phyloP scores from a whole-genome alignment of 2,113 vertebrate species.

The Neolamprologus modestus region DNA sequence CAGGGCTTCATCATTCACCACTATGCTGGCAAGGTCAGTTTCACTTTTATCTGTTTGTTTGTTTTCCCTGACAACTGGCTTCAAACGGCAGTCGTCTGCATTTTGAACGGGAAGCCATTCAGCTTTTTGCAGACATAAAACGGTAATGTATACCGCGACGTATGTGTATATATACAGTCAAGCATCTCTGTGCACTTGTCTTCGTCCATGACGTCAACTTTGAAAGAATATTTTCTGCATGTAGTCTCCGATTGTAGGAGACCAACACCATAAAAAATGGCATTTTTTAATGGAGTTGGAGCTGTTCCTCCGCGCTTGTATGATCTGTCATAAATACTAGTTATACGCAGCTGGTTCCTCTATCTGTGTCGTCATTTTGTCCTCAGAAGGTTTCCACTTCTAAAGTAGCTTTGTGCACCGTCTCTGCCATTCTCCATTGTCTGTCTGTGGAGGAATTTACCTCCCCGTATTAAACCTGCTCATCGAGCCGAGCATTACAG shows the following conservation, averaged over 20 bases:
- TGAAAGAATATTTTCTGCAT: neutral
- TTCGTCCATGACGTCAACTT: neutral
- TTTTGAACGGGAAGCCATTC: neutral
- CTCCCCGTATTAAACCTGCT: neutral
- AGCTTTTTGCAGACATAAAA: neutral
- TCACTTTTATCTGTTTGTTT: neutral
- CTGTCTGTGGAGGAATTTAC: neutral
- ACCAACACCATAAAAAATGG: neutral
- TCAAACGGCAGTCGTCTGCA: neutral
- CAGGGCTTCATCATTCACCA: conserved; percentile 99
- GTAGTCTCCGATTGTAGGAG: neutral
- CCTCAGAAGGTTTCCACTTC: neutral
- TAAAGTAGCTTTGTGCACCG: neutral
- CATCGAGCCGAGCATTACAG: neutral
- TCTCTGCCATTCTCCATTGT: neutral
- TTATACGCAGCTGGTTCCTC: conserved; percentile 23
- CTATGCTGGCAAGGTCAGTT: conserved; percentile 91
- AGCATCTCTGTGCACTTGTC: neutral
- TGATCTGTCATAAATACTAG: conserved; percentile 45
- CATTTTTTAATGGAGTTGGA: conserved; percentile 18
- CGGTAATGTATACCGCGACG: fast-evolving
- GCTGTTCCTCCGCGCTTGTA: neutral
- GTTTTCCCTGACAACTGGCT: neutral
- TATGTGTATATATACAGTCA: neutral
- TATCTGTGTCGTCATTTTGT: conserved; percentile 1